Evolutionary conservation across 2,113 vertebrate genomes (phyloP).

Genomic region (Petrocephalus microphthalmus): DNA sequence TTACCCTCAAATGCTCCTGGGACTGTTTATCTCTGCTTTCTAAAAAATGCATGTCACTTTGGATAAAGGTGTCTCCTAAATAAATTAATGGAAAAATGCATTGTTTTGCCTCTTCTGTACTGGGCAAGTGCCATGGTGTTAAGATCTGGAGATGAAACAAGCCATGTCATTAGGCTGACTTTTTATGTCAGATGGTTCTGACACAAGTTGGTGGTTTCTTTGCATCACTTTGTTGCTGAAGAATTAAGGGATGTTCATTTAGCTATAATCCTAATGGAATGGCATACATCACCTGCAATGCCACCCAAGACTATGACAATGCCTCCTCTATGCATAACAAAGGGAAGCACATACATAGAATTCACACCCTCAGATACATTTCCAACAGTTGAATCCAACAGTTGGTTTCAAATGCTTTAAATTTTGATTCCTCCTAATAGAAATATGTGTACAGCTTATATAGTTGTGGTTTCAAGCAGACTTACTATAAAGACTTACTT

Average conservation of each 20-base stretch:
- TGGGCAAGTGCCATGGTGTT: neutral
- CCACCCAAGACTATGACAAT: neutral
- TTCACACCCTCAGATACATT: neutral
- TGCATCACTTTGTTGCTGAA: neutral
- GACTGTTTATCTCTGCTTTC: neutral
- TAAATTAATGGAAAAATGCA: neutral
- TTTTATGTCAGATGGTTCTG: neutral
- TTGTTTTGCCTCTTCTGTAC: too few relatives aligned
- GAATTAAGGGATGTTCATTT: neutral
- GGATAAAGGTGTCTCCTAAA: neutral
- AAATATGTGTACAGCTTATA: neutral
- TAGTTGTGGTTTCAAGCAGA: neutral
- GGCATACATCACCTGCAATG: neutral
- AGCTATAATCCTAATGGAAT: neutral
- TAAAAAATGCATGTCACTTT: neutral
- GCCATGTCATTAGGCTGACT: neutral
- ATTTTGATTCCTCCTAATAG: neutral
- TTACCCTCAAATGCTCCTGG: neutral
- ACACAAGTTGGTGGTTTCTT: neutral
- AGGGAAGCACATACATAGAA: neutral
- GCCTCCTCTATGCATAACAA: neutral
- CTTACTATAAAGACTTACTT: too few relatives aligned
- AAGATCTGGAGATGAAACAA: neutral
- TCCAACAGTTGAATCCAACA: too few relatives aligned
- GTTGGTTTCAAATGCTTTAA: neutral